These are phyloP conservation scores for Sesia bembeciformis DNA, from an alignment of 2,888 invertebrate genomes.

Conservation along the genomic window DNA sequence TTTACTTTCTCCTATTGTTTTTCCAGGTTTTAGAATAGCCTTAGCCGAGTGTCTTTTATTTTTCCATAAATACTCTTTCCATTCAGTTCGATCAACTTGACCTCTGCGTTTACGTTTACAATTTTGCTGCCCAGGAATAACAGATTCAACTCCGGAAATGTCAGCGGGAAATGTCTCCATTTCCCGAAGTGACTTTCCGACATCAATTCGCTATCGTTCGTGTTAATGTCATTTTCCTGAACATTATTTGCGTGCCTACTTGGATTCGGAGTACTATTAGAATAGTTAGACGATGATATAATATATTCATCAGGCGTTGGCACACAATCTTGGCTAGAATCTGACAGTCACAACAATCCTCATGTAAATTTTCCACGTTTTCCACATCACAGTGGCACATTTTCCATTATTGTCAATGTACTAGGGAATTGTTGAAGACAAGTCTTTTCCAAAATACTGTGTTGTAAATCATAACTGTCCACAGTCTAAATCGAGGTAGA, in stretches of 20 bases:
- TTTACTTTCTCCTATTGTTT: slow-evolving; percentile 4
- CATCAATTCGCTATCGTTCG: no score
- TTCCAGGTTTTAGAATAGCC: slow-evolving; percentile 9
- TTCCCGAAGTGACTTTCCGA: neutral
- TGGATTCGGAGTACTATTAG: neutral
- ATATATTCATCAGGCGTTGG: slow-evolving; percentile 1
- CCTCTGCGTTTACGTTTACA: slow-evolving; percentile 10
- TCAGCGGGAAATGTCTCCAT: neutral
- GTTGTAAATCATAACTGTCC: neutral
- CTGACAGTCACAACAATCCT: neutral
- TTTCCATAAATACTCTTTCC: slow-evolving; percentile 11
- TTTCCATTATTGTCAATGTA: neutral
- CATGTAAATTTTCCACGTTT: no score
- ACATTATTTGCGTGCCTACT: neutral
- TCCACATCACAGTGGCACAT: neutral
- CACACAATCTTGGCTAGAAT: neutral
- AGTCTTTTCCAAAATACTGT: neutral
- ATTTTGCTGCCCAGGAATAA: slow-evolving; percentile 8
- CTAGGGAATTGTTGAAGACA: neutral
- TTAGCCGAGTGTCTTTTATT: slow-evolving; percentile 9
- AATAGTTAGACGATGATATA: slow-evolving; percentile 2
- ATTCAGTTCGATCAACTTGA: slow-evolving; percentile 8
- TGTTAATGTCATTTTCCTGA: neutral
- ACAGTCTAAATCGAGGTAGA: no score
- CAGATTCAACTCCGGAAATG: neutral